Conservation (phyloP, 2,797 vertebrate species). For the Hyperoplus lanceolatus region DNA sequence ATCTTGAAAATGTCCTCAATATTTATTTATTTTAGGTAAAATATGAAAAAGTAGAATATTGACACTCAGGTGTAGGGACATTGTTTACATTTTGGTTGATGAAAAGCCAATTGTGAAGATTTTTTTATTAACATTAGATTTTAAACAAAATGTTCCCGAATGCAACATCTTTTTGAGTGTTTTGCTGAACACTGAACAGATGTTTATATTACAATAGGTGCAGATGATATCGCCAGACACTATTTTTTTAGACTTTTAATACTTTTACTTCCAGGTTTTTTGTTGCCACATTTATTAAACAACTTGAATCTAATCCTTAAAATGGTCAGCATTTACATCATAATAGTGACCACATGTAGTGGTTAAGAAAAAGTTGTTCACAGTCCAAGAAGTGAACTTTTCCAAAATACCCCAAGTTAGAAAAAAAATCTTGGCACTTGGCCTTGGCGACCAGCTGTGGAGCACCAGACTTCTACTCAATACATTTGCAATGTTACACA, state of each 20-base stretch:
- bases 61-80: no score
- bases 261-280: neutral
- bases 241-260: neutral
- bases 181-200: neutral
- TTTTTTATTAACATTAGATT: no score
- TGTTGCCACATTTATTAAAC: neutral
- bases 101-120: no score
- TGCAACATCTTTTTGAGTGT: neutral
- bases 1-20: neutral
- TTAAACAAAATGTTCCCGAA: no score
- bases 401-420: slow-evolving; percentile 22
- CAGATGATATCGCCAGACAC: neutral
- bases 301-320: neutral
- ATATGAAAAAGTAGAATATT: no score
- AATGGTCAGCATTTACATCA: slow-evolving; percentile 37
- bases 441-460: slow-evolving; percentile 62
- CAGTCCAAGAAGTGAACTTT: slow-evolving; percentile 34
- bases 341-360: slow-evolving; percentile 37
- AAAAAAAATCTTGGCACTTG: slow-evolving; percentile 42
- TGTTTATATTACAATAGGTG: neutral
- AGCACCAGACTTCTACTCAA: neutral
- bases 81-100: no score
- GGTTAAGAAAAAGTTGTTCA: slow-evolving; percentile 31
- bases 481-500: slow-evolving; percentile 4
- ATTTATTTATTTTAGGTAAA: neutral